Percentiles rank a stretch among this genome's conserved stretches.
phyloP scores from a whole-genome alignment of 2,113 vertebrate genomes.

The Carassius auratus region DNA sequence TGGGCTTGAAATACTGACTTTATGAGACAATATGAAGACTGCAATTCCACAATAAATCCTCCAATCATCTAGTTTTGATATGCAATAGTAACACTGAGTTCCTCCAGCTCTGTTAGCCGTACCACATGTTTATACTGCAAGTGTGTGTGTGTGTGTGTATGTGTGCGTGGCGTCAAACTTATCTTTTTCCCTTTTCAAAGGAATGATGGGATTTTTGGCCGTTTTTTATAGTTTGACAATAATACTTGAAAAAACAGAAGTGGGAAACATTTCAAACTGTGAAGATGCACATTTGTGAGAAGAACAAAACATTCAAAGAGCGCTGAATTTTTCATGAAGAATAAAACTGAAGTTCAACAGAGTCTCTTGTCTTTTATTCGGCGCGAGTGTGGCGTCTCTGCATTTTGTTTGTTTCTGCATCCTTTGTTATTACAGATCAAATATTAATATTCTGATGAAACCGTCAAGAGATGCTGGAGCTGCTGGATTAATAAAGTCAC shows the following conservation, averaged over 20 bases:
- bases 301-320: constrained; percentile 32
- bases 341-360: constrained; percentile 6
- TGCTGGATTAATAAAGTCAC: neutral
- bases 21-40: neutral
- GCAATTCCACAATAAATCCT: neutral
- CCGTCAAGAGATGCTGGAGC: neutral
- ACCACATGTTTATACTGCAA: neutral
- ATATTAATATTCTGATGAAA: neutral
- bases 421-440: neutral
- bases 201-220: neutral
- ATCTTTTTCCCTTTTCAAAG: neutral
- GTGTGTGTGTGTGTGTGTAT: neutral
- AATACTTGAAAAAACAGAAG: constrained; percentile 76
- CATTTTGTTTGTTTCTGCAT: neutral
- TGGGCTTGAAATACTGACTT: neutral
- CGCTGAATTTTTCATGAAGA: neutral
- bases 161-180: neutral
- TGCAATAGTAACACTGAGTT: neutral
- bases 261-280: constrained; percentile 73
- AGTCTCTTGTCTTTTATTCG: neutral
- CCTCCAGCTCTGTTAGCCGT: neutral
- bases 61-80: neutral
- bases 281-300: constrained; percentile 71
- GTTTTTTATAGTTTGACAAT: constrained; percentile 60
- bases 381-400: neutral